A percentile compares a stretch with the other conserved stretches of the same genome.
These are phyloP conservation scores for Drosophila mercatorum DNA, from an alignment of 2,888 invertebrate species.

Conservation along the genomic window DNA sequence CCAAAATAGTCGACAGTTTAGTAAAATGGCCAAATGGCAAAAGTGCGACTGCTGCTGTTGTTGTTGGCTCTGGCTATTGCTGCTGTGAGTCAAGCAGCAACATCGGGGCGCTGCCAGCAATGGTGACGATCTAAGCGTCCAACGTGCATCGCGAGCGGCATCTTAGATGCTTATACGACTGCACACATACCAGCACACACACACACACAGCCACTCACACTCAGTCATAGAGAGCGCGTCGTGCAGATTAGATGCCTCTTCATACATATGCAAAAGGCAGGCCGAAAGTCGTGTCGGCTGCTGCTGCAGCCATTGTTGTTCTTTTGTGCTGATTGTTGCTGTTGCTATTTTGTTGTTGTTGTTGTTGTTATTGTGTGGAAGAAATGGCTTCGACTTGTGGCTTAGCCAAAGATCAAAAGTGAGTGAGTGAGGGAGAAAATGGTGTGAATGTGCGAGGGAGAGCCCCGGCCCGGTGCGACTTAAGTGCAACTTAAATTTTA, in stretches of 20 bases:
- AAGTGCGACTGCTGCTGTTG: constrained; percentile 37
- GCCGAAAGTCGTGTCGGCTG: constrained; percentile 63
- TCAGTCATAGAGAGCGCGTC: constrained; percentile 36
- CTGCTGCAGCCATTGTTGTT: constrained; percentile 61
- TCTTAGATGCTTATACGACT: constrained; percentile 74
- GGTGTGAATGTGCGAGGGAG: constrained; percentile 22
- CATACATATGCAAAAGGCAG: constrained; percentile 72
- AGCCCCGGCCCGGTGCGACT: constrained; percentile 54
- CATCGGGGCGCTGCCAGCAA: constrained; percentile 58
- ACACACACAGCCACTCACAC: constrained; percentile 25
- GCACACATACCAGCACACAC: constrained; percentile 38
- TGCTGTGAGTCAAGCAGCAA: constrained; percentile 33
- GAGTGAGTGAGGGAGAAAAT: constrained; percentile 22
- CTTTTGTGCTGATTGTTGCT: constrained; percentile 46
- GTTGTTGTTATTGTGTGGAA: constrained; percentile 25
- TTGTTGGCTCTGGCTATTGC: constrained; percentile 28
- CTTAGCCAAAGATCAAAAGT: constrained; percentile 54
- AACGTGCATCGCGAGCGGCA: constrained; percentile 72
- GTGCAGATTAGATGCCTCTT: constrained; percentile 73
- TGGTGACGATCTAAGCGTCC: constrained; percentile 76
- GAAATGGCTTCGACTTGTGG: constrained; percentile 59
- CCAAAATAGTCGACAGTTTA: constrained; percentile 48
- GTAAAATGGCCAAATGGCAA: constrained; percentile 55
- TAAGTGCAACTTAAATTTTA: constrained; percentile 80
- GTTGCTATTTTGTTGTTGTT: constrained; percentile 23